Evolutionary conservation across 2,797 vertebrate genomes (phyloP).

Genomic region (Anguilla pacifica): DNA sequence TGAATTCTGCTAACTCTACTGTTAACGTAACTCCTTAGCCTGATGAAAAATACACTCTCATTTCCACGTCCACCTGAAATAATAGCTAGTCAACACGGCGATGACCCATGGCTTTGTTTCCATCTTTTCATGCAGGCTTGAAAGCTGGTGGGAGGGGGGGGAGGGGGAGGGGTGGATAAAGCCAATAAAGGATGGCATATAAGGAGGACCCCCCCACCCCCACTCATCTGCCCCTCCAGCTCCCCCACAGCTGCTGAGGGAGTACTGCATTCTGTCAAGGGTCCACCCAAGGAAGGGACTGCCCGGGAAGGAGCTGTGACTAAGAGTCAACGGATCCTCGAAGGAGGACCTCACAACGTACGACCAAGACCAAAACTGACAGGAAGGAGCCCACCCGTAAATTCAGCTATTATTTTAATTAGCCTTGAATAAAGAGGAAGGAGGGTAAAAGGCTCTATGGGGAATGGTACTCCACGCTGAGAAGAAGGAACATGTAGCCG

Average conservation of each 20-base stretch:
- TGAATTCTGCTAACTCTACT: not conserved
- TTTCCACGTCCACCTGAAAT: not conserved
- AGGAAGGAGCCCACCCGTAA: conserved; percentile 28
- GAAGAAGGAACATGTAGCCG: not conserved
- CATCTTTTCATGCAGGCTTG: not conserved
- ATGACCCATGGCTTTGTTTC: not conserved
- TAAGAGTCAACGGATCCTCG: not conserved
- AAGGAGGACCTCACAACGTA: conserved; percentile 6
- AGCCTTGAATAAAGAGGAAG: conserved; percentile 14
- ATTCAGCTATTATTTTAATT: conserved; percentile 32
- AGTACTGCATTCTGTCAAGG: not conserved
- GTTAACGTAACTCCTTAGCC: not conserved
- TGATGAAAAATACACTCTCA: not conserved
- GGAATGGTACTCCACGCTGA: not conserved
- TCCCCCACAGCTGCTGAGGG: not conserved
- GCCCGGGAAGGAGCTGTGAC: conserved; percentile 8
- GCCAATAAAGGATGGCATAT: not conserved
- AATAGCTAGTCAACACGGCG: not conserved
- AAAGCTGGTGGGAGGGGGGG: not conserved
- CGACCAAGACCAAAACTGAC: conserved; percentile 11
- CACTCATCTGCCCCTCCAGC: not conserved
- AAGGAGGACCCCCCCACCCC: not conserved
- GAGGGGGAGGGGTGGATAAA: not conserved
- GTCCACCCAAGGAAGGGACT: not conserved
- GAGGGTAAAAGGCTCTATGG: not conserved